These are phyloP conservation scores for Poeciliopsis prolifica DNA, from an alignment of 2,113 vertebrate genomes.

Conservation along the genomic window DNA sequence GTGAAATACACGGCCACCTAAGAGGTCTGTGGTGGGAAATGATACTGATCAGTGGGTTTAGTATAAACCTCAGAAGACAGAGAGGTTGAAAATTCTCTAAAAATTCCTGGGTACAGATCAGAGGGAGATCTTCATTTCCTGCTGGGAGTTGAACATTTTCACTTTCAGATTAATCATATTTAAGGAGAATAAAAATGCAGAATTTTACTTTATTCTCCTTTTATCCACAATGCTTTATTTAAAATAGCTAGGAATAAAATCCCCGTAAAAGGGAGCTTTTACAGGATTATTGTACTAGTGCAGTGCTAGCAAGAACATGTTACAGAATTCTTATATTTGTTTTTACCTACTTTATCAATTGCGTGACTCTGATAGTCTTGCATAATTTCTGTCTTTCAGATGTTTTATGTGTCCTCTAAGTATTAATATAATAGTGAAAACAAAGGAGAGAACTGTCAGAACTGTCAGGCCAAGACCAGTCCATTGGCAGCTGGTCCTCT, in stretches of 20 bases:
- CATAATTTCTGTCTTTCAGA: no score
- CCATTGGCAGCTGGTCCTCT: conserved; percentile 17
- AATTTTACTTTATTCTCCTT: neutral
- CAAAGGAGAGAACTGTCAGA: conserved; percentile 37
- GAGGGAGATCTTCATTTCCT: conserved; percentile 18
- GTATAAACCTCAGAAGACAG: conserved; percentile 31
- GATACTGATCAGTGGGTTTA: conserved; percentile 68
- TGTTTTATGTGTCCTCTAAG: neutral
- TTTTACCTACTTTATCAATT: neutral
- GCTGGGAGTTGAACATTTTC: conserved; percentile 3
- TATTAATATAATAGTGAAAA: conserved; percentile 20
- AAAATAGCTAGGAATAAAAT: neutral
- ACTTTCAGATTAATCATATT: neutral
- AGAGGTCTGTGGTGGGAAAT: conserved; percentile 52
- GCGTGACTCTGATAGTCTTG: neutral
- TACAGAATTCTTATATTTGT: neutral
- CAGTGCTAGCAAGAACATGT: neutral
- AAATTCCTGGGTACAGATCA: conserved; percentile 30
- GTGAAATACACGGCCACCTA: conserved; percentile 59
- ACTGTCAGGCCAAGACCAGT: conserved; percentile 42
- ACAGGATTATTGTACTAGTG: neutral
- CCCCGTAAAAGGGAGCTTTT: neutral
- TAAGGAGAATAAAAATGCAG: neutral
- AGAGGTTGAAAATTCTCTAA: conserved; percentile 13
- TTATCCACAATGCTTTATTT: neutral